These are phyloP conservation scores for Halcyon badia DNA, from an alignment of 2,797 vertebrate species.

Conservation along the genomic window DNA sequence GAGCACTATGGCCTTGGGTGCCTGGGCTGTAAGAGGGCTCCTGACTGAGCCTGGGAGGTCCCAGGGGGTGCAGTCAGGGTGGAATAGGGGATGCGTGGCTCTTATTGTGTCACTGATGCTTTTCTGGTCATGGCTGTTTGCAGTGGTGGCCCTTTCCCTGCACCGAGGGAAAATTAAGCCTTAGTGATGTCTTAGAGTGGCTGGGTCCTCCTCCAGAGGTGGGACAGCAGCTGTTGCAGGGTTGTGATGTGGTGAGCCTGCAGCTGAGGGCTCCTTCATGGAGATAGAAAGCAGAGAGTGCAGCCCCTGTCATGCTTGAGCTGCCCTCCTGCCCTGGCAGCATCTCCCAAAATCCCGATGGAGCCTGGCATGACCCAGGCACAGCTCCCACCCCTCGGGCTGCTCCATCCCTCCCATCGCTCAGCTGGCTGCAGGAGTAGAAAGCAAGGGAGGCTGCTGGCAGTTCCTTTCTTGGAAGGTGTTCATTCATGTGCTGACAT, in stretches of 20 bases:
- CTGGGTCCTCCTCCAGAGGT: neutral
- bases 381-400: neutral
- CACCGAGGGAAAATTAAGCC: neutral
- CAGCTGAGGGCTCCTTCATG: fast-evolving
- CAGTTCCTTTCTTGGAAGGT: neutral
- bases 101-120: fast-evolving
- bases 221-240: neutral
- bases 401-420: neutral
- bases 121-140: fast-evolving
- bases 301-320: too few species aligned
- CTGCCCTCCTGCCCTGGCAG: neutral
- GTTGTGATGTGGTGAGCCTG: neutral
- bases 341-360: fast-evolving
- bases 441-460: neutral
- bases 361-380: neutral
- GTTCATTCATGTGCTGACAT: slow-evolving; percentile 11
- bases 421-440: neutral
- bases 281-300: neutral
- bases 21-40: neutral
- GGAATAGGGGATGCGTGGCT: neutral
- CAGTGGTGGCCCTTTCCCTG: fast-evolving
- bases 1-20: fast-evolving
- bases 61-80: fast-evolving
- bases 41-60: fast-evolving
- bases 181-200: too few species aligned